Evolutionary conservation across 1,140 invertebrate species (phyloP).

Genomic region (Neotoxoptera formosana): DNA sequence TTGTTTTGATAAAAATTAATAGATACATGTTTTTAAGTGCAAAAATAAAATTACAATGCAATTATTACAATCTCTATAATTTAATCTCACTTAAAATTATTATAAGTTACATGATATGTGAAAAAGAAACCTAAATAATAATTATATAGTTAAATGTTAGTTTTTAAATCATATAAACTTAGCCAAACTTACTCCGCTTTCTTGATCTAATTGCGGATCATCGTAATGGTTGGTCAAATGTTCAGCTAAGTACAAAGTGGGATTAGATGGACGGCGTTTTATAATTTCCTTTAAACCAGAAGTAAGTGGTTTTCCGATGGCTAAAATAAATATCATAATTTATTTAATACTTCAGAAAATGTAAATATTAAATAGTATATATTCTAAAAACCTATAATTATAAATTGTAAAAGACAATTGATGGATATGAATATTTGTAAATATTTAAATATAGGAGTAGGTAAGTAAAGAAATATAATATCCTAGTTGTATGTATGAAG

Average conservation of each 20-base stretch:
- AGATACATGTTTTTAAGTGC: not conserved
- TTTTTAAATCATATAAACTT: not conserved
- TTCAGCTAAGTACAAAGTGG: slow-evolving; percentile 80
- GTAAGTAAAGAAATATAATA: too few relatives aligned
- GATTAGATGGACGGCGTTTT: slow-evolving; percentile 80
- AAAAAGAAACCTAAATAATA: not conserved
- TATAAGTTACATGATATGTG: not conserved
- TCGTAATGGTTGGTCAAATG: slow-evolving; percentile 75
- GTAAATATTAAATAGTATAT: not conserved
- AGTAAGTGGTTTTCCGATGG: slow-evolving; percentile 84
- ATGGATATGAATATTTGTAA: too few relatives aligned
- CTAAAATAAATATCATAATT: slow-evolving; percentile 65
- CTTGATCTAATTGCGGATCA: slow-evolving; percentile 41
- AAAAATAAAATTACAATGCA: slow-evolving; percentile 4
- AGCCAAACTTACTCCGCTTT: slow-evolving; percentile 44
- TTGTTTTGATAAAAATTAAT: not conserved
- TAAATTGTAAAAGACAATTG: too few relatives aligned
- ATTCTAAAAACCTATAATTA: too few relatives aligned
- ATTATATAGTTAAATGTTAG: not conserved
- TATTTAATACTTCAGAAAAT: not conserved
- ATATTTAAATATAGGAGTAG: too few relatives aligned
- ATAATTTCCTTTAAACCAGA: slow-evolving; percentile 87
- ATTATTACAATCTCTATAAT: not conserved
- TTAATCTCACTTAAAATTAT: not conserved
- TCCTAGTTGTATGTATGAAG: too few relatives aligned